A percentile compares a stretch with the other conserved stretches of the same genome.
Conservation (phyloP, 1,140 invertebrate species). For the Periplaneta americana region DNA sequence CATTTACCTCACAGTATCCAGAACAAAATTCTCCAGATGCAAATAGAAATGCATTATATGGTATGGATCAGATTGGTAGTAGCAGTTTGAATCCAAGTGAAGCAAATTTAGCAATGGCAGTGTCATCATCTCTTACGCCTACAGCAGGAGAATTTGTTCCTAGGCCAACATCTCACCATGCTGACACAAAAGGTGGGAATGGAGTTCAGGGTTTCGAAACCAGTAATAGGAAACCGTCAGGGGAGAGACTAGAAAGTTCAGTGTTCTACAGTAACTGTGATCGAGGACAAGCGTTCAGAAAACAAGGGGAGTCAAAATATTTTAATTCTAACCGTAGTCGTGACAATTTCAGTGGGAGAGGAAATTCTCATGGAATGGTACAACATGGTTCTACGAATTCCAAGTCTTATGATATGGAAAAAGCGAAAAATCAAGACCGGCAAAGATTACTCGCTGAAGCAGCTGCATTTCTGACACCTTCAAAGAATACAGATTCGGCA, state of each 20-base stretch:
- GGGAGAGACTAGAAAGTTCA: neutral
- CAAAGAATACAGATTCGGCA: neutral
- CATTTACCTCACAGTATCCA: neutral
- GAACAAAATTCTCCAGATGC: too few species aligned
- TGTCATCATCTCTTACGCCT: conserved; percentile 7
- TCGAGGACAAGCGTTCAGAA: neutral
- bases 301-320: neutral
- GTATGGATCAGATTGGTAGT: neutral
- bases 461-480: neutral
- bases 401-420: neutral
- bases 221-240: neutral
- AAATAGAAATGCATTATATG: neutral
- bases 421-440: conserved; percentile 4
- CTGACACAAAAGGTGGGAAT: neutral
- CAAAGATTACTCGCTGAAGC: conserved; percentile 7
- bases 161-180: neutral
- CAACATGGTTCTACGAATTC: neutral
- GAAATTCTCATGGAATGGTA: neutral
- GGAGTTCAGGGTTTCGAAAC: neutral
- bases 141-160: conserved; percentile 14
- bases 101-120: neutral
- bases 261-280: neutral
- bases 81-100: neutral
- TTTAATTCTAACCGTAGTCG: neutral
- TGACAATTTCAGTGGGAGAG: neutral